Base-by-base conservation (phyloP, 2,797 vertebrate genomes). In the Oreonectes daqikongensis region DNA sequence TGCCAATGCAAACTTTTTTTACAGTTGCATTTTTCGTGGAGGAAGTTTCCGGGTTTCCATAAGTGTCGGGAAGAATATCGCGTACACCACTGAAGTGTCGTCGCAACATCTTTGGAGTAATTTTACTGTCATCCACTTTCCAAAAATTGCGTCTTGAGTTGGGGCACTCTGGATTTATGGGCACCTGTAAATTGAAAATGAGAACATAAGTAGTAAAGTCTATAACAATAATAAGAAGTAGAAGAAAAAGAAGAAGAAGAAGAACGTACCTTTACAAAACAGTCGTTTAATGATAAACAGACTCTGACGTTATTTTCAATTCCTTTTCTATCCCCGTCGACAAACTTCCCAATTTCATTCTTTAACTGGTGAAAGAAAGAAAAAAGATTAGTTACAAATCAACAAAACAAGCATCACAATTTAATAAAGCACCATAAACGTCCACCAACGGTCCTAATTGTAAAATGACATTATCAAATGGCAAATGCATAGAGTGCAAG, bases 81-180 rank as follows among this genome's bases (percentile, higher is more conserved):
- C 64, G 20, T 40, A 75, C 8, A 48, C 40, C 40, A 4, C 26
- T 35, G 7, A 76, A 76, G 44, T 65, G 69, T 44, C 59, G 44
- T 32, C 46, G 67, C 18, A 63, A 40, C 48, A 72, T 78, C n/a
- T 72, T 78, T 24, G 28, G 26, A 10, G 74, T 76, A 30, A 76
- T 68, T 68, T 68, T 60, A n/a, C 42, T 48, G 5, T 38, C 40
- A 26, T 68, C 53, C 28, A 76, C 14, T 48, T 48, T 76, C 74
- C 74, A 76, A 48, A 68, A 76, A n/a, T 69, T 69, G 20, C 53
- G 74, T n/a, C 59, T 76, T 26, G 53, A 26, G 22, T 60, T 69
- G 18, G 64, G 65, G 6, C 10, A 68, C 5, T 60, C 40, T 14
- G 53, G 64, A 48, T 76, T 68, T 60, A 59, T 50, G 42, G 65